These are phyloP conservation scores for Orchestia grillus DNA, from an alignment of 1,140 invertebrate species.

Conservation along the genomic window DNA sequence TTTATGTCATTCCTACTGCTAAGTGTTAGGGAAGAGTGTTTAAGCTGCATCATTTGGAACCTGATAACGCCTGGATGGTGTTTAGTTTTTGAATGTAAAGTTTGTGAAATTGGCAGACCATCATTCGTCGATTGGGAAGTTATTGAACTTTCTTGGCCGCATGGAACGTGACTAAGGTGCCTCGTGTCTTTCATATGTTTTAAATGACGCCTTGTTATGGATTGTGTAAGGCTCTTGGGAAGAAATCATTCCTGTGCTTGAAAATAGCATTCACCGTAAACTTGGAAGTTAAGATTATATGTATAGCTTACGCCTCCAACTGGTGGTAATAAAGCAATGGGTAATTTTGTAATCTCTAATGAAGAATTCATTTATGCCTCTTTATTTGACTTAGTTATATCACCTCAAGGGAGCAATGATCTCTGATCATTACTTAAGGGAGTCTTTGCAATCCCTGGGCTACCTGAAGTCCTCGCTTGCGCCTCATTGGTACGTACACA, in stretches of 20 bases:
- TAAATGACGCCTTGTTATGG: background rate
- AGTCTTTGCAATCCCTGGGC: background rate
- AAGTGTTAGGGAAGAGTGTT: background rate
- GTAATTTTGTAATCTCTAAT: background rate
- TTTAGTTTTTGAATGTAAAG: background rate
- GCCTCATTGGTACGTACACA: background rate
- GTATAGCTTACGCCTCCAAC: background rate
- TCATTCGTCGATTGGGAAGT: background rate
- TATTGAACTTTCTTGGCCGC: background rate
- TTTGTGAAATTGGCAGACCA: background rate
- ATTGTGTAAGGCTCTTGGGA: background rate
- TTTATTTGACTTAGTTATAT: background rate
- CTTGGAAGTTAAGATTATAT: background rate
- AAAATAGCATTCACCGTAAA: no score
- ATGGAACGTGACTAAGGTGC: background rate
- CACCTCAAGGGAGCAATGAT: background rate
- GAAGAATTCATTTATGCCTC: background rate
- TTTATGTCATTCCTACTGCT: no score
- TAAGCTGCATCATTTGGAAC: background rate
- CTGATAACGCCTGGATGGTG: background rate
- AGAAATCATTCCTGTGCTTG: background rate
- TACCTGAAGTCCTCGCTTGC: background rate
- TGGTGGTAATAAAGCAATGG: background rate
- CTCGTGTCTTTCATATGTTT: background rate
- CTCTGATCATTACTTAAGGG: background rate